Evolutionary conservation across 2,113 vertebrate genomes (phyloP).

Genomic region (Chinchilla lanigera): DNA sequence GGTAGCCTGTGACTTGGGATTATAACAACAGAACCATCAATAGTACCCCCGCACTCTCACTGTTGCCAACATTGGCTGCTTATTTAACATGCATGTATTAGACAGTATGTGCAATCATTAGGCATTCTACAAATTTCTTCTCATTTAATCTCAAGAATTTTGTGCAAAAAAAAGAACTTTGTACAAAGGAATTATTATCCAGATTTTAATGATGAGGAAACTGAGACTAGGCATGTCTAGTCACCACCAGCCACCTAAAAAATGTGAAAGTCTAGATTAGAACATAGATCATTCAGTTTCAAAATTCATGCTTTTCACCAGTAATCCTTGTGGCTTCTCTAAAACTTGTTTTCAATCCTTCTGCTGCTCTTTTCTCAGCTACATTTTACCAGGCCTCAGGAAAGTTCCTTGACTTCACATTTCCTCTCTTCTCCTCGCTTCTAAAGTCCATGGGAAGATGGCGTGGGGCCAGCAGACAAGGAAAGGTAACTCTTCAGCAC

Average conservation of each 20-base stretch:
- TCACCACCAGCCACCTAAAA: constrained; percentile 24
- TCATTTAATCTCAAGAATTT: neutral
- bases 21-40: neutral
- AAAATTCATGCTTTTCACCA: neutral
- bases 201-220: constrained; percentile 1
- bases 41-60: neutral
- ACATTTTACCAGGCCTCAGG: neutral
- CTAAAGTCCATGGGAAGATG: neutral
- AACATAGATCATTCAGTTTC: neutral
- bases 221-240: neutral
- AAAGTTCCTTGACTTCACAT: neutral
- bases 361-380: neutral
- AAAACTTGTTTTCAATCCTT: neutral
- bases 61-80: neutral
- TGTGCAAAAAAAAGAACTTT: neutral
- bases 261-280: neutral
- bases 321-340: neutral
- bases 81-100: neutral
- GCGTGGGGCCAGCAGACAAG: neutral
- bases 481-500: neutral
- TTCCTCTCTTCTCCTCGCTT: neutral
- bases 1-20: neutral
- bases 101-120: neutral
- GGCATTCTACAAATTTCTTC: neutral
- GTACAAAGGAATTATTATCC: neutral